Evolutionary conservation across 2,113 vertebrate genomes (phyloP).

Genomic region (Chloroceryle aenea): DNA sequence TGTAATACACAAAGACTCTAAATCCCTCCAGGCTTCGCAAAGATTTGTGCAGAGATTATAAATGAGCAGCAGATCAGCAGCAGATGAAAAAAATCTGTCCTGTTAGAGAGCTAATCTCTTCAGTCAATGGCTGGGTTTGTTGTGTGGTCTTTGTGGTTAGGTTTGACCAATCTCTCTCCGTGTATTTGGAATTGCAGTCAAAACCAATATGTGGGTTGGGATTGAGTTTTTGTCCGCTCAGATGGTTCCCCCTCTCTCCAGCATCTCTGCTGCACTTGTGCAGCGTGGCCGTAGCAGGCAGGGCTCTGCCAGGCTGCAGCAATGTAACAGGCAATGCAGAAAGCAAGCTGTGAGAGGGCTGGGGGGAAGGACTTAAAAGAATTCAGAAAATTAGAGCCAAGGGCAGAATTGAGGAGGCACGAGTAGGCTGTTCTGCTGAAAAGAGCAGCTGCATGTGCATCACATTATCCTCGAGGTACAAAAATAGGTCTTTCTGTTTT

Average conservation of each 20-base stretch:
- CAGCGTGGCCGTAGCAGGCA: background rate
- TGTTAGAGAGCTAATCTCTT: slow-evolving; percentile 27
- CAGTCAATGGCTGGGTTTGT: background rate
- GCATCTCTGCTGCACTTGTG: background rate
- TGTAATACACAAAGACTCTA: slow-evolving; percentile 33
- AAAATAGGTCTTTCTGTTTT: background rate
- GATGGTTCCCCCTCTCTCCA: background rate
- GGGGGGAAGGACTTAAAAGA: background rate
- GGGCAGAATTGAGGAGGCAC: background rate
- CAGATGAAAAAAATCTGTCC: slow-evolving; percentile 61
- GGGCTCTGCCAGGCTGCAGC: background rate
- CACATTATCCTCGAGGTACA: background rate
- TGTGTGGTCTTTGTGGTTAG: background rate
- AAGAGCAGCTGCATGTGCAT: background rate
- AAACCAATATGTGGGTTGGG: background rate
- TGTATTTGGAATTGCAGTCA: background rate
- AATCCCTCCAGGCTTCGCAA: slow-evolving; percentile 36
- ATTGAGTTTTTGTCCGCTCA: background rate
- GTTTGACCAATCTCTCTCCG: background rate
- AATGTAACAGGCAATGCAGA: background rate
- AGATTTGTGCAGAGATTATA: slow-evolving; percentile 58
- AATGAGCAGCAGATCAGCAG: slow-evolving; percentile 36
- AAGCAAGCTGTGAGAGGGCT: background rate
- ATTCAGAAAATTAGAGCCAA: background rate
- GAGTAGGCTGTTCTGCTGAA: background rate